Conservation (phyloP, 1,140 invertebrate genomes). For the Bathynomus jamesi region DNA sequence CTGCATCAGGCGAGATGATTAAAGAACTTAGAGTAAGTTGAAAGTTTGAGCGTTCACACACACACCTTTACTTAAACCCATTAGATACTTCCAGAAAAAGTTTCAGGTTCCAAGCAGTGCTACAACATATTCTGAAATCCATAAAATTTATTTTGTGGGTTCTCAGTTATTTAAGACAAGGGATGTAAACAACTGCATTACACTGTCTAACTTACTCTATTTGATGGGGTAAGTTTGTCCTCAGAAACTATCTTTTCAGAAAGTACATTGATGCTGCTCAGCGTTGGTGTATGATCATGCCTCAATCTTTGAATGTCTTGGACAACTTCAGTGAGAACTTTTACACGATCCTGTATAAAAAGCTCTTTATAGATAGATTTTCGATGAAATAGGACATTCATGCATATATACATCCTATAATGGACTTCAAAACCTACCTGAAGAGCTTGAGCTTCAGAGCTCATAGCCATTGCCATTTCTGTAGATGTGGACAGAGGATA, state of each 20-base stretch:
- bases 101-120: too few relatives aligned
- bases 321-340: conserved; percentile 63
- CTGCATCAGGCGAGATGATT: too few relatives aligned
- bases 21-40: too few relatives aligned
- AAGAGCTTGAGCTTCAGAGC: conserved; percentile 61
- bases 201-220: conserved; percentile 38
- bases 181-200: too few relatives aligned
- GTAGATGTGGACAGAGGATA: conserved; percentile 37
- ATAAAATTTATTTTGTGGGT: too few relatives aligned
- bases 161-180: too few relatives aligned
- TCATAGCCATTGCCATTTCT: conserved; percentile 39
- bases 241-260: conserved; percentile 40
- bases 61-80: too few relatives aligned
- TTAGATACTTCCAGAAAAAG: too few relatives aligned
- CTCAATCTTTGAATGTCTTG: conserved; percentile 73
- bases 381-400: neutral
- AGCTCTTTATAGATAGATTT: conserved; percentile 17
- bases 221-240: conserved; percentile 39
- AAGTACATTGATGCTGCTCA: conserved; percentile 39
- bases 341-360: conserved; percentile 60
- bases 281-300: conserved; percentile 43
- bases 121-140: too few relatives aligned
- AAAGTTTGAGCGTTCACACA: too few relatives aligned
- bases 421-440: conserved; percentile 48
- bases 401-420: too few relatives aligned